Evolutionary conservation across 2,888 invertebrate genomes (phyloP).

Genomic region (Zaprionus lineosus): DNA sequence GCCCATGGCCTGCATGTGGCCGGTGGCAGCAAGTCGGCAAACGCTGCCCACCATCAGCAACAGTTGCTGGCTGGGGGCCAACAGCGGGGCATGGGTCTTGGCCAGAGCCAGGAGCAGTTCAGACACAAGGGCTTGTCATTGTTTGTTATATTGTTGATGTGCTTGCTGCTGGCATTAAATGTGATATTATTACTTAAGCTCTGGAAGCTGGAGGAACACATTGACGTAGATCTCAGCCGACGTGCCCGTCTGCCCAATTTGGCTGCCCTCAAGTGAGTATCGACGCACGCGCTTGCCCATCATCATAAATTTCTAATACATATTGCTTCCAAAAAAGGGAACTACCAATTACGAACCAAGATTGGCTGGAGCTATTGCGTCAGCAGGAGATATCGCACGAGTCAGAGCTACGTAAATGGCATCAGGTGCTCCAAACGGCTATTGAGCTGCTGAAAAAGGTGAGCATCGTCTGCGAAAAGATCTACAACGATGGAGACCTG

Average conservation of each 20-base stretch:
- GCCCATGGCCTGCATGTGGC: constrained; percentile 30
- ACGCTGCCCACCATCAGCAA: constrained; percentile 46
- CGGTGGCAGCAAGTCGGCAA: constrained; percentile 3
- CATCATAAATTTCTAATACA: not conserved
- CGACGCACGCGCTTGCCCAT: not conserved
- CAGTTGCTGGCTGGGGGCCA: constrained; percentile 40
- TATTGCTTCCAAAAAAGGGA: constrained; percentile 83
- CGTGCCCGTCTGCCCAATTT: constrained; percentile 80
- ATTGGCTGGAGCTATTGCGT: constrained; percentile 91
- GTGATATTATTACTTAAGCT: constrained; percentile 92
- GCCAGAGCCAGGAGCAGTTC: constrained; percentile 33
- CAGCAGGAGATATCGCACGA: constrained; percentile 92
- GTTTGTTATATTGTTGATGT: constrained; percentile 84
- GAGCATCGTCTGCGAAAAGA: constrained; percentile 82
- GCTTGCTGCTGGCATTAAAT: constrained; percentile 88
- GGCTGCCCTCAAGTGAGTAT: constrained; percentile 77
- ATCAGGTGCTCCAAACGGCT: constrained; percentile 88
- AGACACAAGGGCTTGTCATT: constrained; percentile 81
- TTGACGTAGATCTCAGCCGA: constrained; percentile 78
- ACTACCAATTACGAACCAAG: constrained; percentile 89
- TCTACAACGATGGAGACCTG: constrained; percentile 78
- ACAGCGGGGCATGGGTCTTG: constrained; percentile 37
- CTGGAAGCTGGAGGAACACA: constrained; percentile 87
- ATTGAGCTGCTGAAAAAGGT: constrained; percentile 90
- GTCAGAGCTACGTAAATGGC: constrained; percentile 92